A percentile compares a stretch with the other conserved stretches of the same genome.
Conservation (phyloP, 2,797 vertebrate genomes). For the Chaenodraco wilsoni region DNA sequence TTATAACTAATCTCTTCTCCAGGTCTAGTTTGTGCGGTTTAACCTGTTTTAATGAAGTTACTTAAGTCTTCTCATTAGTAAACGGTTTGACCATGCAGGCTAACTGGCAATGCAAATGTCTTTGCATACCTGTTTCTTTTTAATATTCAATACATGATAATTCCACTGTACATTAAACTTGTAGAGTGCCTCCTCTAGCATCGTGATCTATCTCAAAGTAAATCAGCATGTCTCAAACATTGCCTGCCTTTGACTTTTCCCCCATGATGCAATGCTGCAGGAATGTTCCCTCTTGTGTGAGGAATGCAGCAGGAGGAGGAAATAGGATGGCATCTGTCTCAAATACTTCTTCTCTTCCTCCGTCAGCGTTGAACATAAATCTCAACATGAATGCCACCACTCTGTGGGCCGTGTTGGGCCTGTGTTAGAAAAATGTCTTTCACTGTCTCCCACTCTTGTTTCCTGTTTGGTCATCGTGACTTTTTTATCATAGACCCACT, state of each 20-base stretch:
- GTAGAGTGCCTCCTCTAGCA: neutral
- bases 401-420: conserved; percentile 45
- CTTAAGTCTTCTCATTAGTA: neutral
- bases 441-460: conserved; percentile 50
- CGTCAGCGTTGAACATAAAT: conserved; percentile 24
- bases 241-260: conserved; percentile 54
- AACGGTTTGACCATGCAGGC: neutral
- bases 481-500: conserved; percentile 46
- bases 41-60: neutral
- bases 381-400: conserved; percentile 50
- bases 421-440: conserved; percentile 48
- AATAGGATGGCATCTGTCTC: conserved; percentile 67
- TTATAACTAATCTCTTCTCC: neutral
- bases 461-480: conserved; percentile 59
- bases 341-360: conserved; percentile 58
- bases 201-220: conserved; percentile 35
- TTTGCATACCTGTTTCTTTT: conserved; percentile 3
- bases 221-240: conserved; percentile 50
- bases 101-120: neutral
- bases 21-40: neutral
- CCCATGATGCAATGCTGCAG: conserved; percentile 71
- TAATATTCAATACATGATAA: conserved; percentile 15
- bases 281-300: conserved; percentile 78
- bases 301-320: conserved; percentile 72
- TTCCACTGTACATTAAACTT: neutral